Evolutionary conservation across 2,797 vertebrate species (phyloP).

Genomic region (Acanthopagrus latus): DNA sequence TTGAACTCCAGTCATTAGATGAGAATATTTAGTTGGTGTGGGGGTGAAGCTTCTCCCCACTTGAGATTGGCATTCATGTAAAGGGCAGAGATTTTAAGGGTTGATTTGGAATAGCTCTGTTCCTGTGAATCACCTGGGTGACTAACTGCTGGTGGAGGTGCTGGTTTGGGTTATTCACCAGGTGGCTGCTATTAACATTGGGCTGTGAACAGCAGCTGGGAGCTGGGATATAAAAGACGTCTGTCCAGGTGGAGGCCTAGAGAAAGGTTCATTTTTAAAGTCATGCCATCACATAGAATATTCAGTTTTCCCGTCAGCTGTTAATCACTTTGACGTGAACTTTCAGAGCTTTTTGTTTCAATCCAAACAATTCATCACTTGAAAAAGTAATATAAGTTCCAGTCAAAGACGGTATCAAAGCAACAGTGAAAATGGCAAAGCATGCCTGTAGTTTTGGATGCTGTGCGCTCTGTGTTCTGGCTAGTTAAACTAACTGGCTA

Average conservation of each 20-base stretch:
- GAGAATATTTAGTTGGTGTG: background rate
- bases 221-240: background rate
- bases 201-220: background rate
- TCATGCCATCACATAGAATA: background rate
- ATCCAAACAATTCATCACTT: background rate
- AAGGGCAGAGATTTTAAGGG: constrained; percentile 57
- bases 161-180: constrained; percentile 40
- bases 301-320: background rate
- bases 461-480: constrained; percentile 23
- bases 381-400: background rate
- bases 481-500: constrained; percentile 26
- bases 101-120: constrained; percentile 66
- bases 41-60: background rate
- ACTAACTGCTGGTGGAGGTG: constrained; percentile 44
- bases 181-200: constrained; percentile 22
- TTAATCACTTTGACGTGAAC: background rate
- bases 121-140: constrained; percentile 33
- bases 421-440: constrained; percentile 34
- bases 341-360: background rate
- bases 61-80: background rate
- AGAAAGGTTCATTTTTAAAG: background rate
- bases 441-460: constrained; percentile 61
- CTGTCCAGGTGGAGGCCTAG: background rate
- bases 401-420: constrained; percentile 20
- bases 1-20: background rate